Conservation (phyloP, 2,888 invertebrate genomes). For the Noctuana brunneofusca region DNA sequence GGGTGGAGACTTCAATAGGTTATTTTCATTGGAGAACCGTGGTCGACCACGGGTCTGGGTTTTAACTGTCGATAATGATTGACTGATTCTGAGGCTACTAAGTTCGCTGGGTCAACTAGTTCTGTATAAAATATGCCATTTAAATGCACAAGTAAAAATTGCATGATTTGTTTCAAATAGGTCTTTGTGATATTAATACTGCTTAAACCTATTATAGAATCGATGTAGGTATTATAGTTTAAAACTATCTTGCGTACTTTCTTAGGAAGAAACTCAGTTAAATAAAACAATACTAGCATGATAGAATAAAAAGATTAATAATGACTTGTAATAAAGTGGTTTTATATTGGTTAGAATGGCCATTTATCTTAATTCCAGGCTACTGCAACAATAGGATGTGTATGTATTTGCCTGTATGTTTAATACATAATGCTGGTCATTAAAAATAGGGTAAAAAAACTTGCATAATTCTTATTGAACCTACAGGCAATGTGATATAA, state of each 20-base stretch:
- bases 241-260: no score
- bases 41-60: no score
- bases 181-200: no score
- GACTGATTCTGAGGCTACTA: no score
- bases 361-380: not conserved
- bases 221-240: not conserved
- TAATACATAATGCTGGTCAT: constrained; percentile 52
- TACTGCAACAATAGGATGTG: constrained; percentile 18
- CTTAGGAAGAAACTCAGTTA: not conserved
- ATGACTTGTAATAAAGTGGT: not conserved
- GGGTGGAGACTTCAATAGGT: no score
- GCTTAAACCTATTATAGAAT: no score
- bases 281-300: not conserved
- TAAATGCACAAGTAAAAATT: no score
- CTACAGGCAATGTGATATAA: constrained; percentile 38
- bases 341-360: constrained; percentile 5
- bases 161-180: no score
- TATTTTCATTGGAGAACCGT: no score
- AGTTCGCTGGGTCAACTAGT: no score
- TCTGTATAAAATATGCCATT: no score
- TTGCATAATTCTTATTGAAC: constrained; percentile 35
- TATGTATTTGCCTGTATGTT: constrained; percentile 43
- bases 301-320: not conserved
- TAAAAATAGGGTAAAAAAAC: constrained; percentile 37
- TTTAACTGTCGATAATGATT: no score